Percentiles rank a stretch among this genome's conserved stretches.
Conservation (phyloP, 2,113 vertebrate genomes). For the Maccullochella peelii region DNA sequence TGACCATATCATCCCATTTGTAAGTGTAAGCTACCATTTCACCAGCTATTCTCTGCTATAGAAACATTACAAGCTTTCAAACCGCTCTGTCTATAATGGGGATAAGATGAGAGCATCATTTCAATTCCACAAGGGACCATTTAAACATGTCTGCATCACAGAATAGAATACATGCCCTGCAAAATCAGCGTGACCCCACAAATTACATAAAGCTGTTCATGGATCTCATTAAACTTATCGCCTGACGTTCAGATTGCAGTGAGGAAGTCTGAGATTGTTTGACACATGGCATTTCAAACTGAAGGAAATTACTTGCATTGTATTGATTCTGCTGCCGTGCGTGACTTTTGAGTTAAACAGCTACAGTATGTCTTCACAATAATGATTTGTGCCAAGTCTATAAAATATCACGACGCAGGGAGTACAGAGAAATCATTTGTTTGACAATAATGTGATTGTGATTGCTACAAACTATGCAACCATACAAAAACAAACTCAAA, state of each 20-base stretch:
- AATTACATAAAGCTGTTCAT: conserved; percentile 8
- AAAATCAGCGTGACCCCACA: background rate
- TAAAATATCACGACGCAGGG: background rate
- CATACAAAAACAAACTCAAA: background rate
- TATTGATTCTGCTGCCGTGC: conserved; percentile 17
- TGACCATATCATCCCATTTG: background rate
- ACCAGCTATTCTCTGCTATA: background rate
- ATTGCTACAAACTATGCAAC: background rate
- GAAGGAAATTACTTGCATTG: conserved; percentile 3
- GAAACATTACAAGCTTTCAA: conserved; percentile 27
- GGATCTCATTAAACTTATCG: conserved; percentile 17
- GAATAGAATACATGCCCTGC: background rate
- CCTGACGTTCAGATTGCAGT: background rate
- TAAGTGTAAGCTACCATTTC: background rate
- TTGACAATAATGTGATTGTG: background rate
- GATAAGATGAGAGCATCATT: conserved; percentile 11
- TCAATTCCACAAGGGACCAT: conserved; percentile 29
- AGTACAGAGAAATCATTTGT: background rate
- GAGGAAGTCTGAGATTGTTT: conserved; percentile 1
- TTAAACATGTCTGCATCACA: conserved; percentile 26
- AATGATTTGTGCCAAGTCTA: background rate
- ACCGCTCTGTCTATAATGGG: background rate
- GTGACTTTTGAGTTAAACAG: background rate
- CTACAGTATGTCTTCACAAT: background rate
- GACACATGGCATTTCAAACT: conserved; percentile 30